Evolutionary conservation across 1,140 invertebrate species (phyloP), one percentile per base, ranked within the genome.

Genomic region (Coenobita brevimanus): DNA sequence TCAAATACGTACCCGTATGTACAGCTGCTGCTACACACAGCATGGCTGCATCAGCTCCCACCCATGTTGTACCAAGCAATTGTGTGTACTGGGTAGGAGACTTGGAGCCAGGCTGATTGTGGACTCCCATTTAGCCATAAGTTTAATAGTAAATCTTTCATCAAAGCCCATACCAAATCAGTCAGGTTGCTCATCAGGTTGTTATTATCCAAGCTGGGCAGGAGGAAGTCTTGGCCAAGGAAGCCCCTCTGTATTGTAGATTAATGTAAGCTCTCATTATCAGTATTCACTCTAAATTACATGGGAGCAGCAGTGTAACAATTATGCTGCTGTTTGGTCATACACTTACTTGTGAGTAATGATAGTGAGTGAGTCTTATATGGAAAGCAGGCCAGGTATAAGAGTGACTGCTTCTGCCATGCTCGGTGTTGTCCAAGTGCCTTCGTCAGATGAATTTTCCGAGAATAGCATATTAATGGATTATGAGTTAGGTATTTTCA

Each of bases 131-230:
- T 24, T 87, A 87, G 76, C 76, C 38, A 64, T 88, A 82, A 82
- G 80, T 88, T 54, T 43, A 33, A 82, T 88, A 80, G 57, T 82
- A 60, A 88, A 88, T 88, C 41, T 54, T 82, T 82, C 86, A 88
- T 88, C 86, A 88, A 88, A 88, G 79, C 80, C 86, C 86, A 88
- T 88, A 88, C 86, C 86, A 88, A 88, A 88, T 88, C 67, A 82
- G 82, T 88, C 86, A 88, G 86, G 86, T 88, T 88, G 80, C 80
- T 88, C 80, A 88, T 88, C 86, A 88, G 86, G 86, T 88, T 82
- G 80, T 88, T 82, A 88, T 76, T 62, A 82, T 79, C 79, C 79
- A 75, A 82, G 85, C 85, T 36, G 85, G 85, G 85, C 78, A 87
- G 85, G 85, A 87, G 73, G 62, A 36, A 87, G 76, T 15, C 27